A percentile compares a stretch with the other conserved stretches of the same genome.
phyloP scores from a whole-genome alignment of 2,888 invertebrate genomes.

The Coenonympha glycerion region DNA sequence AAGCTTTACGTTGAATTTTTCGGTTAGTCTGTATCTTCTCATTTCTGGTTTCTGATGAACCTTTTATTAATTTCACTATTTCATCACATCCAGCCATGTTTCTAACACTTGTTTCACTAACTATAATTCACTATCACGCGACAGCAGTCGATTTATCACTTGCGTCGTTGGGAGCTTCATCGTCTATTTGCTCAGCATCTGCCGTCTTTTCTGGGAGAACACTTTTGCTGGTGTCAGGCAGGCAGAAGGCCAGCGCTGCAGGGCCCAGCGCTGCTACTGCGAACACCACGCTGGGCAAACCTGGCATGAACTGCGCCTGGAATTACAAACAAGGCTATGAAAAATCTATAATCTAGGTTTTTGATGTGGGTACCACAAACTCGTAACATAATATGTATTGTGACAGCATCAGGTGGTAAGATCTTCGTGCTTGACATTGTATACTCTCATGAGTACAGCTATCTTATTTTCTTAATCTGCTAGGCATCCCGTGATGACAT shows the following conservation, averaged over 20 bases:
- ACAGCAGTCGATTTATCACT: slow-evolving; percentile 37
- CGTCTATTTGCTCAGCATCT: slow-evolving; percentile 52
- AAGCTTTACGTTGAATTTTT: too few relatives aligned
- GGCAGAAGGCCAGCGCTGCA: slow-evolving; percentile 48
- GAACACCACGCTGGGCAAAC: slow-evolving; percentile 57
- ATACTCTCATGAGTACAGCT: too few relatives aligned
- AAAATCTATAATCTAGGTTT: too few relatives aligned
- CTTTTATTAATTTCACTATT: not conserved
- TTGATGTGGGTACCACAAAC: too few relatives aligned
- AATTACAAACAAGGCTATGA: slow-evolving; percentile 14
- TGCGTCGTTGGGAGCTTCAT: slow-evolving; percentile 12
- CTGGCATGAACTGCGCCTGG: slow-evolving; percentile 55
- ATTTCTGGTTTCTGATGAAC: too few relatives aligned
- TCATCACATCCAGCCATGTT: not conserved
- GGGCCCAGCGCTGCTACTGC: slow-evolving; percentile 55
- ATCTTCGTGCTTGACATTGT: too few relatives aligned
- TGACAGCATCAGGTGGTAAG: too few relatives aligned
- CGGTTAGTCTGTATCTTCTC: too few relatives aligned
- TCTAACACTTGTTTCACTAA: not conserved
- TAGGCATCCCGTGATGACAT: too few relatives aligned
- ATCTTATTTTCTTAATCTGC: not conserved
- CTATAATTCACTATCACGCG: not conserved
- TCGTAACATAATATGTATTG: too few relatives aligned
- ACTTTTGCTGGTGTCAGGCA: slow-evolving; percentile 57
- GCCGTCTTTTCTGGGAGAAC: slow-evolving; percentile 51